Evolutionary conservation across 1,140 invertebrate species (phyloP).

Genomic region (Drosophila micromelanica): DNA sequence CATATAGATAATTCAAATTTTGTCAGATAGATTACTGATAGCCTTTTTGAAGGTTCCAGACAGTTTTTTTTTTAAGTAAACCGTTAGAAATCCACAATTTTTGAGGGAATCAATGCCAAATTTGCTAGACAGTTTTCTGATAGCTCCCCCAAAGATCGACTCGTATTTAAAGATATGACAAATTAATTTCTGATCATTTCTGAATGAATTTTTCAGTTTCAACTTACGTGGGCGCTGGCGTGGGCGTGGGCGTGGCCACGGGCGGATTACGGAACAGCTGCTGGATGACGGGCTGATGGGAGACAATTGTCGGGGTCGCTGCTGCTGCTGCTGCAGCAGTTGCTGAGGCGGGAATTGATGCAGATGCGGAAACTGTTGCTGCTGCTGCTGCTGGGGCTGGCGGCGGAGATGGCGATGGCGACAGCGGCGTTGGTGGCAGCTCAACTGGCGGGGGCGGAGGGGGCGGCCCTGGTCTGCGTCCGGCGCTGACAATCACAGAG

Average conservation of each 20-base stretch:
- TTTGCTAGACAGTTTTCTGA: too few species aligned
- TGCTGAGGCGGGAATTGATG: neutral
- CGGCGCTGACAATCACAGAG: slow-evolving; percentile 41
- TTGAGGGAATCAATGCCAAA: too few species aligned
- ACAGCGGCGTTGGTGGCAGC: slow-evolving; percentile 11
- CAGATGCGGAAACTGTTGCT: neutral
- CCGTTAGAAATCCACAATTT: too few species aligned
- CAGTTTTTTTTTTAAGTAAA: too few species aligned
- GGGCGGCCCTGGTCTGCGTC: slow-evolving; percentile 14
- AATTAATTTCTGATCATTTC: too few species aligned
- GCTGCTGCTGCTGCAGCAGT: neutral
- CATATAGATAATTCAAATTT: too few species aligned
- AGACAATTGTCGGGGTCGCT: slow-evolving; percentile 22
- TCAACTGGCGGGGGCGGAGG: neutral
- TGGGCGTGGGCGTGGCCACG: slow-evolving; percentile 54
- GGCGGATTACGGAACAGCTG: slow-evolving; percentile 69
- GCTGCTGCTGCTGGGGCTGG: neutral
- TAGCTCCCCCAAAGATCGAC: too few species aligned
- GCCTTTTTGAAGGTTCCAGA: too few species aligned
- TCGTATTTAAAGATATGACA: too few species aligned
- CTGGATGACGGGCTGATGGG: slow-evolving; percentile 71
- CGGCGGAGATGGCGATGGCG: slow-evolving; percentile 24
- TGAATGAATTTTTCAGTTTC: neutral
- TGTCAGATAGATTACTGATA: too few species aligned
- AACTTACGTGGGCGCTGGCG: slow-evolving; percentile 52